Evolutionary conservation across 2,113 vertebrate genomes (phyloP).

Genomic region (Dipodomys ordii): DNA sequence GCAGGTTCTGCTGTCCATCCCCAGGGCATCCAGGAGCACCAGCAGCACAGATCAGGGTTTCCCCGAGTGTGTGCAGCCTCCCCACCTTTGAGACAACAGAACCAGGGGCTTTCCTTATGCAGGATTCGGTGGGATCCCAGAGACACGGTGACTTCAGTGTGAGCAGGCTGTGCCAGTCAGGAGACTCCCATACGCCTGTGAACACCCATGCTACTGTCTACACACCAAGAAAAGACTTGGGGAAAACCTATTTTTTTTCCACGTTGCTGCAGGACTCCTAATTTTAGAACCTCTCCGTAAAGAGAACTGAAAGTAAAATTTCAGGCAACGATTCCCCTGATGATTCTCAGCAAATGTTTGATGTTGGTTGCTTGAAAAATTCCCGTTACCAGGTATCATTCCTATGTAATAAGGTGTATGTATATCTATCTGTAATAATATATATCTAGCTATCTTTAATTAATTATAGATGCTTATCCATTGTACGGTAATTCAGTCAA

Average conservation of each 20-base stretch:
- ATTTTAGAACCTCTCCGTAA: conserved; percentile 12
- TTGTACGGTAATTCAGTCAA: background rate
- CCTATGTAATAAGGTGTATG: background rate
- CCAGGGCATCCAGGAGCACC: background rate
- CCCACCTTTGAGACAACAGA: background rate
- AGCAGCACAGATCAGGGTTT: too few relatives aligned
- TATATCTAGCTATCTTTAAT: too few relatives aligned
- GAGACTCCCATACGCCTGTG: too few relatives aligned
- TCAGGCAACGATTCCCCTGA: background rate
- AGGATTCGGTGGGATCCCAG: background rate
- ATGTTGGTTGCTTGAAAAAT: background rate
- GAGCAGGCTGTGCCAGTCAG: too few relatives aligned
- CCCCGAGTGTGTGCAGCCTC: too few relatives aligned
- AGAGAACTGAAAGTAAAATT: background rate
- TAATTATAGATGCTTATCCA: background rate
- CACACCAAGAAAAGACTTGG: too few relatives aligned
- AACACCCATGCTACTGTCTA: too few relatives aligned
- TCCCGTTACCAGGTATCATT: background rate
- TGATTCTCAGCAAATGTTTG: background rate
- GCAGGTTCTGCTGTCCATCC: background rate
- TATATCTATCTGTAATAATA: background rate
- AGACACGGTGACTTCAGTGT: background rate
- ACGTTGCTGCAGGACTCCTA: background rate
- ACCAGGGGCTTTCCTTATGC: background rate
- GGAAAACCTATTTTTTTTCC: background rate